Conservation (phyloP, 2,113 vertebrate genomes). For the Gobiocypris rarus region DNA sequence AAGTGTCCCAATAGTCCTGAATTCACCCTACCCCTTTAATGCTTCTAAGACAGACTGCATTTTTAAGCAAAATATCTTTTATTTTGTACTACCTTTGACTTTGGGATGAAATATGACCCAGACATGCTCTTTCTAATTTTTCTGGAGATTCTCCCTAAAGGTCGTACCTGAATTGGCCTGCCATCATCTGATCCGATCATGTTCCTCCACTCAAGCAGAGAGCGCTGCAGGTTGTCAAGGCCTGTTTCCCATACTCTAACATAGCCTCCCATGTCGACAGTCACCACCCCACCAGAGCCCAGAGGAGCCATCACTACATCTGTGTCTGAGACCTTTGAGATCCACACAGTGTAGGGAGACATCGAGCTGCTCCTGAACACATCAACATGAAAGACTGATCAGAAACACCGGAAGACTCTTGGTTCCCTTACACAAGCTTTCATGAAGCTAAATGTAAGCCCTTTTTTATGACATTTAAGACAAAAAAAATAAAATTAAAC, state of each 20-base stretch:
- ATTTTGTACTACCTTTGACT: background rate
- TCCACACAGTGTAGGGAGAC: slow-evolving; percentile 90
- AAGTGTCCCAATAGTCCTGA: too few species aligned
- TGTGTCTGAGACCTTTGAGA: slow-evolving; percentile 87
- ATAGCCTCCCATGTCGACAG: slow-evolving; percentile 89
- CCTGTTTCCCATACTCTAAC: slow-evolving; percentile 94
- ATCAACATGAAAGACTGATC: background rate
- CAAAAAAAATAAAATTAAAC: background rate
- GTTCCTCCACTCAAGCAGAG: slow-evolving; percentile 92
- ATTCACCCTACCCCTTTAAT: too few species aligned
- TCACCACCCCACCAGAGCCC: slow-evolving; percentile 82
- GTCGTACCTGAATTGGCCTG: slow-evolving; percentile 84
- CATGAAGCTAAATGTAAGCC: background rate
- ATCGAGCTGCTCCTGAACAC: slow-evolving; percentile 78
- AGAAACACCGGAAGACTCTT: background rate
- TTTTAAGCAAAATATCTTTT: too few species aligned
- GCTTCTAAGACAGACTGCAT: background rate
- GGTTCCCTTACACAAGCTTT: background rate
- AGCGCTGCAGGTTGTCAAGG: slow-evolving; percentile 84
- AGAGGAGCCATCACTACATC: slow-evolving; percentile 84
- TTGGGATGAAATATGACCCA: background rate
- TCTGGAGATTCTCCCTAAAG: background rate
- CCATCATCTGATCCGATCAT: slow-evolving; percentile 91
- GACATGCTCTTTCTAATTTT: background rate
- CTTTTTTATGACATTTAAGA: background rate